Base-by-base conservation (phyloP, 2,888 invertebrate species). In the Drosophila rubida region DNA sequence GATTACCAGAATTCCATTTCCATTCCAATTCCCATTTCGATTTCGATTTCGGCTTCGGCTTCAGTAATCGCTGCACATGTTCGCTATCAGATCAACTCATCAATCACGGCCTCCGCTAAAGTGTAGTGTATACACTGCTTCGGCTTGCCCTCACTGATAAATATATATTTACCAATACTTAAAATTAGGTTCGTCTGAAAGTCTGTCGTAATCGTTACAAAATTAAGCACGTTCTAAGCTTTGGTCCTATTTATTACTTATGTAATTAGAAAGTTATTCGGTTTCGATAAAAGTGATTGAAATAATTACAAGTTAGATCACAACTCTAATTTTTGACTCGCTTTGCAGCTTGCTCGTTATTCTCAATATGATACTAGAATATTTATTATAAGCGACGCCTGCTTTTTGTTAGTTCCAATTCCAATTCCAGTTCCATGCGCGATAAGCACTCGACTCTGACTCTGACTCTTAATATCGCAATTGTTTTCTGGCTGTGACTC, bases 351-450 rank as follows among this genome's bases (percentile, higher is more conserved):
- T 30, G 30, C 30, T 30, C n/a, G 19, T 59, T 45, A 53, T 76
- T 74, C 67, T 62, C 59, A 67, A 76, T 62, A 61, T 62, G 54
- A 72, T 51, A 54, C 58, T 14, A 19, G 4, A 5, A 2, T 13
- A 14, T 37, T 14, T 37, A 37, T 37, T 65, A 41, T 30, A 46
- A 41, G 22, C 42, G 22, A 49, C 37, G 46, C 45, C 16, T 55
- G 55, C 13, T 16, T 39, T 32, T 50, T 35, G 77, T 76, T 60
- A 53, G 65, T 60, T 66, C 11, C 44, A n/a, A 42, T 60, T 66
- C 8, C 37, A n/a, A 42, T 61, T 61, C 35, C 35, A 37, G 35
- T 58, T 58, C 72, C 77, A 74, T 76, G 76, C 76, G 77, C 70
- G 35, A 37, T 32, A 32, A 32, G 32, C 35, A 14, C 35, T 37